phyloP scores from a whole-genome alignment of 2,888 invertebrate species.

The Tachystola acroxantha region DNA sequence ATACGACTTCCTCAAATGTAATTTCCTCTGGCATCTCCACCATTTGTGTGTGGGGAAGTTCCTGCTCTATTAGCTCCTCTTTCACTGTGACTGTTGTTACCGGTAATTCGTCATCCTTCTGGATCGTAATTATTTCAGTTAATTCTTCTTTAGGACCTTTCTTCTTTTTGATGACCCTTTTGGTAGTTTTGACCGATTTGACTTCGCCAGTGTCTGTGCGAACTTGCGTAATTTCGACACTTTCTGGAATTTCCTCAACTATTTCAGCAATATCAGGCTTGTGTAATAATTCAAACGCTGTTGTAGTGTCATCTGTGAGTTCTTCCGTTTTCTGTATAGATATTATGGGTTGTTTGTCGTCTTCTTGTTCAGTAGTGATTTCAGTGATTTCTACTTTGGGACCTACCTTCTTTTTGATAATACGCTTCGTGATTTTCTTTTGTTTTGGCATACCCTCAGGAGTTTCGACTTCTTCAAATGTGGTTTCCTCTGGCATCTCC shows the following conservation, averaged over 20 bases:
- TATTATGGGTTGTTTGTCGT: constrained; percentile 35
- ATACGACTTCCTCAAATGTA: constrained; percentile 30
- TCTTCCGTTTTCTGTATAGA: constrained; percentile 35
- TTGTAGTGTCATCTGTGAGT: constrained; percentile 25
- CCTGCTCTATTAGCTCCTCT: constrained; percentile 26
- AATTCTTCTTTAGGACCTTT: constrained; percentile 8
- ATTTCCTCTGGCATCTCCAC: constrained; percentile 41
- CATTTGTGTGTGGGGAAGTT: constrained; percentile 18
- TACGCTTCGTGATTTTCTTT: constrained; percentile 46
- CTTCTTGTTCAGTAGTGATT: constrained; percentile 12
- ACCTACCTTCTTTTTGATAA: constrained; percentile 55
- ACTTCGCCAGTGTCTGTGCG: constrained; percentile 22
- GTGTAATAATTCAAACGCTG: constrained; percentile 14
- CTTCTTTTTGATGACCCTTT: constrained; percentile 19
- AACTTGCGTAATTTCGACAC: constrained; percentile 42
- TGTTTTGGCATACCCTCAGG: constrained; percentile 42
- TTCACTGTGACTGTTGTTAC: constrained; percentile 19
- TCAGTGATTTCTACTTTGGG: constrained; percentile 24
- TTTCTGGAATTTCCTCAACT: constrained; percentile 32
- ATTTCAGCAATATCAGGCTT: constrained; percentile 25
- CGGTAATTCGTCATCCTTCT: constrained; percentile 47
- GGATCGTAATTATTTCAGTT: constrained; percentile 30
- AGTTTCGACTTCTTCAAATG: constrained; percentile 29
- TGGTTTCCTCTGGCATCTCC: constrained; percentile 23
- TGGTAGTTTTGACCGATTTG: constrained; percentile 28